Percentiles rank a stretch among this genome's conserved stretches.
phyloP scores from a whole-genome alignment of 2,888 invertebrate species.

The Cryptus armator region DNA sequence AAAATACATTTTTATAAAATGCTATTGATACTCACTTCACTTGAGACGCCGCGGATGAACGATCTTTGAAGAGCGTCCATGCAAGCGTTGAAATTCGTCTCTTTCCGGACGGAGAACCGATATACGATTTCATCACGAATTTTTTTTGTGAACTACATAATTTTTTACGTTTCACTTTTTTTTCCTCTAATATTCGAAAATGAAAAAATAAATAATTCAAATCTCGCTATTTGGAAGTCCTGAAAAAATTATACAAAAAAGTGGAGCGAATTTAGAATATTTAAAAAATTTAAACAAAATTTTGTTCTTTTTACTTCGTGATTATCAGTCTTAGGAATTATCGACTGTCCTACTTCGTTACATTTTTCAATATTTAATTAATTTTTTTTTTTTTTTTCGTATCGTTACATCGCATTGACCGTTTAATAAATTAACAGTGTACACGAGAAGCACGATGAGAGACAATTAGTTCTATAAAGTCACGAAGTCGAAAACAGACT shows the following conservation, averaged over 20 bases:
- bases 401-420: neutral
- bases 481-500: conserved; percentile 60
- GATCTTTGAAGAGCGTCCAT: conserved; percentile 52
- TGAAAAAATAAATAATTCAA: neutral
- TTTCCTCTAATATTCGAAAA: neutral
- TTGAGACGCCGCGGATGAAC: conserved; percentile 43
- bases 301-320: neutral
- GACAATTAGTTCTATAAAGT: conserved; percentile 45
- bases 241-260: neutral
- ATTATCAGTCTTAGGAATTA: neutral
- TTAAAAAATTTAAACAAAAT: neutral
- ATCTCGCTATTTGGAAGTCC: neutral
- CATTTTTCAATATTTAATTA: neutral
- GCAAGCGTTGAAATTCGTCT: conserved; percentile 7
- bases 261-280: neutral
- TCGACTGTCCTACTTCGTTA: neutral
- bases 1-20: neutral
- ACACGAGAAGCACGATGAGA: neutral
- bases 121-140: conserved; percentile 45
- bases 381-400: neutral
- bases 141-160: neutral
- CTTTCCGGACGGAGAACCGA: conserved; percentile 15
- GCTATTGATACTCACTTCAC: conserved; percentile 54
- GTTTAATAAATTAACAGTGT: conserved; percentile 12
- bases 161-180: neutral